Base-by-base conservation (phyloP, 2,888 invertebrate species). In the Graphium colonna region DNA sequence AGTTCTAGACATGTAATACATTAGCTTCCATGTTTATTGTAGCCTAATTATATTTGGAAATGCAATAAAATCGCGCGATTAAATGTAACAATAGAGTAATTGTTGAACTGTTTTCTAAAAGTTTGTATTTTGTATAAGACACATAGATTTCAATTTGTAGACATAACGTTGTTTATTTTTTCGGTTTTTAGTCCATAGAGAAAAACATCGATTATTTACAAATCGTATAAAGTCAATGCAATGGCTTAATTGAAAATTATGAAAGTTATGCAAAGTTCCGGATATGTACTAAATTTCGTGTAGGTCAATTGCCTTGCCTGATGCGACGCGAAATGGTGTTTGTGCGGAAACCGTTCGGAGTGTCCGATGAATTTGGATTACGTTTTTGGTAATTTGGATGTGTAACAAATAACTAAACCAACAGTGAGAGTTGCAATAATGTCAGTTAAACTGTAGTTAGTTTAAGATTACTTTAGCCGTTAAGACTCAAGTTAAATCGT, bases 391-490 rank as follows among this genome's bases (percentile, higher is more conserved):
- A 40, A 18, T 16, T 42, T 33, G 42, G 8, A 42, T 51, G 42
- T 36, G 50, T 40, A 39, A 56, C 42, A 41, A 41, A 45, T 42
- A 52, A 46, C 46, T 53, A 59, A 68, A 73, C 60, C 51, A 68
- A 69, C 79, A 83, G 83, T 84, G 82, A 85, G 81, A 83, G 73
- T 71, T 62, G 82, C 84, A 84, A 85, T 83, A 83, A 82, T 74
- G 68, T 75, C 77, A 78, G 78, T 80, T 60, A 71, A 76, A 78
- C 77, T 79, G 77, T 69, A 70, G 57, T 41, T 51, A 56, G 52
- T 44, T 51, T 46, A 54, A 57, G 51, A 48, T 31, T 53, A 50
- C 28, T 39, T 51, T 51, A 53, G 51, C 26, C 21, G 16, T 36
- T 51, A 51, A 47, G 40, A 38, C 18, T 41, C 15, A 5, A 33